These are phyloP conservation scores for Tribolium madens DNA, from an alignment of 1,140 invertebrate species.

Conservation along the genomic window DNA sequence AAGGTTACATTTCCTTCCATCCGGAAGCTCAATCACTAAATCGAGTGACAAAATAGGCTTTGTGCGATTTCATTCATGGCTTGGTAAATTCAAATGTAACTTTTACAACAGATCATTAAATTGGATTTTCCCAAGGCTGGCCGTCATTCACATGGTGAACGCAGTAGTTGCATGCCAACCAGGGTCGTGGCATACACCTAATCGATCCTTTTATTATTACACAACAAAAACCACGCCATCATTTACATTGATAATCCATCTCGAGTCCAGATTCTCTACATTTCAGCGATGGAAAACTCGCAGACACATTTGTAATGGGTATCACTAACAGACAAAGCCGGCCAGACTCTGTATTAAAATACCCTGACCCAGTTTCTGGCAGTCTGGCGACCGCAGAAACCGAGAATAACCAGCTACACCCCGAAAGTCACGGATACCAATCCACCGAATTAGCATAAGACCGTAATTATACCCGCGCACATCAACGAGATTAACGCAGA, in stretches of 20 bases:
- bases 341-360: conserved; percentile 47
- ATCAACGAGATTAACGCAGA: too few species aligned
- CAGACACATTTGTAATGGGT: conserved; percentile 33
- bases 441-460: background rate
- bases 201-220: background rate
- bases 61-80: conserved; percentile 29
- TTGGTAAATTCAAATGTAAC: conserved; percentile 31
- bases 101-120: conserved; percentile 41
- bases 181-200: conserved; percentile 16
- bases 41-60: conserved; percentile 1
- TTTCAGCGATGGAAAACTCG: background rate
- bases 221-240: conserved; percentile 13
- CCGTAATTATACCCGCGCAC: background rate
- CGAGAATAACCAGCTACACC: conserved; percentile 40
- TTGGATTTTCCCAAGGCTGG: conserved; percentile 40
- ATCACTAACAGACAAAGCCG: conserved; percentile 42
- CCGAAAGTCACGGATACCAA: conserved; percentile 41
- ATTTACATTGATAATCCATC: background rate
- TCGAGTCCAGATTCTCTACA: background rate
- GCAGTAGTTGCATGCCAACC: conserved; percentile 30
- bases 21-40: background rate
- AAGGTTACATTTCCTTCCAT: background rate
- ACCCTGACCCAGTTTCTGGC: conserved; percentile 47
- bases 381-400: conserved; percentile 43
- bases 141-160: conserved; percentile 35